Conservation (phyloP, 2,888 invertebrate genomes). For the Nezara viridula region DNA sequence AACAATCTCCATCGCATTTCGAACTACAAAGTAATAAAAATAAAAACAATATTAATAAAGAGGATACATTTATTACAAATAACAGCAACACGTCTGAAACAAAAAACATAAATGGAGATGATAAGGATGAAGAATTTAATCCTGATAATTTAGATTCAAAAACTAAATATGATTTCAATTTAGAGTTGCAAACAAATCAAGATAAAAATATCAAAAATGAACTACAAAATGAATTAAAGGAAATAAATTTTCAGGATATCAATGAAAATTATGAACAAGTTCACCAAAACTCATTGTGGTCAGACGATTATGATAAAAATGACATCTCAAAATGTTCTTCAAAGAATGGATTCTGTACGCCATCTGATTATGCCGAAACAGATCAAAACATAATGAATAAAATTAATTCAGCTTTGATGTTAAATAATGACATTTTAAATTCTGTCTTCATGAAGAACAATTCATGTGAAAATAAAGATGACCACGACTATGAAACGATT, state of each 20-base stretch:
- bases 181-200: neutral
- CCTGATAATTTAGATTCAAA: neutral
- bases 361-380: slow-evolving; percentile 76
- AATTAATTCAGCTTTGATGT: slow-evolving; percentile 54
- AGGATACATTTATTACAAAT: neutral
- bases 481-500: slow-evolving; percentile 71
- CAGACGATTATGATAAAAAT: slow-evolving; percentile 78
- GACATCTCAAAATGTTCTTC: slow-evolving; percentile 72
- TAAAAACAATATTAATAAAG: neutral
- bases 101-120: slow-evolving; percentile 18
- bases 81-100: neutral
- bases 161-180: neutral
- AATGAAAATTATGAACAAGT: slow-evolving; percentile 46
- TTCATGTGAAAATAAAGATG: slow-evolving; percentile 65
- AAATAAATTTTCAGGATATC: slow-evolving; percentile 31
- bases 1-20: neutral
- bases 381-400: slow-evolving; percentile 68
- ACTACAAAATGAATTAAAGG: neutral
- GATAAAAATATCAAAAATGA: neutral
- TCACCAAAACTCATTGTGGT: slow-evolving; percentile 36
- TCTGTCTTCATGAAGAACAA: slow-evolving; percentile 33
- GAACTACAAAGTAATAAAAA: neutral
- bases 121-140: neutral
- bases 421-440: slow-evolving; percentile 40
- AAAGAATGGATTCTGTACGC: slow-evolving; percentile 70